Evolutionary conservation across 2,113 vertebrate species (phyloP).

Genomic region (Lophius piscatorius): DNA sequence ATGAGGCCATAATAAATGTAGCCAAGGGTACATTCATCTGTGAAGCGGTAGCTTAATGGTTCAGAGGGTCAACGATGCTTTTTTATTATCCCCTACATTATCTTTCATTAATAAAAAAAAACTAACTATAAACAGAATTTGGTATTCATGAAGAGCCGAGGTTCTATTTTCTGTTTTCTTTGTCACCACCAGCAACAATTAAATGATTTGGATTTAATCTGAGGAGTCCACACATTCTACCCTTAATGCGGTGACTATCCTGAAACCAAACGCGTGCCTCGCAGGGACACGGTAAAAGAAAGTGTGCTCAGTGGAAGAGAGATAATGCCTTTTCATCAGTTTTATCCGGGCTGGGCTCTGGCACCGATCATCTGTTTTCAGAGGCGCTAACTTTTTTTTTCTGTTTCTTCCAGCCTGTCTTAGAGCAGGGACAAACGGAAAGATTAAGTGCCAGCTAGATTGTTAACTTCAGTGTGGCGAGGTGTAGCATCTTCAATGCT

Average conservation of each 20-base stretch:
- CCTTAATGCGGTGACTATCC: not conserved
- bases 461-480: conserved; percentile 1
- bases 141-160: not conserved
- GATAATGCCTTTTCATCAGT: conserved; percentile 50
- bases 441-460: conserved; percentile 30
- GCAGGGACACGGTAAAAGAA: not conserved
- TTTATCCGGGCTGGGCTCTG: conserved; percentile 47
- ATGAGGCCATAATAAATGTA: not conserved
- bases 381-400: conserved; percentile 9
- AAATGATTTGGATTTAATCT: not conserved
- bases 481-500: not conserved
- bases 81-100: not conserved
- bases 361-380: conserved; percentile 51
- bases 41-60: not conserved
- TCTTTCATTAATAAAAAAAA: not conserved
- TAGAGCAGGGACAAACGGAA: conserved; percentile 2
- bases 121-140: not conserved
- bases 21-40: not conserved
- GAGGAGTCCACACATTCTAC: not conserved
- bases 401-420: conserved; percentile 38
- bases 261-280: not conserved
- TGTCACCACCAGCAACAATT: no score
- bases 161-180: not conserved
- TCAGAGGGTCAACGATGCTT: not conserved
- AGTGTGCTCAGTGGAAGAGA: not conserved